A percentile compares a stretch with the other conserved stretches of the same genome.
Conservation (phyloP, 2,113 vertebrate genomes). For the Ailurus styani region DNA sequence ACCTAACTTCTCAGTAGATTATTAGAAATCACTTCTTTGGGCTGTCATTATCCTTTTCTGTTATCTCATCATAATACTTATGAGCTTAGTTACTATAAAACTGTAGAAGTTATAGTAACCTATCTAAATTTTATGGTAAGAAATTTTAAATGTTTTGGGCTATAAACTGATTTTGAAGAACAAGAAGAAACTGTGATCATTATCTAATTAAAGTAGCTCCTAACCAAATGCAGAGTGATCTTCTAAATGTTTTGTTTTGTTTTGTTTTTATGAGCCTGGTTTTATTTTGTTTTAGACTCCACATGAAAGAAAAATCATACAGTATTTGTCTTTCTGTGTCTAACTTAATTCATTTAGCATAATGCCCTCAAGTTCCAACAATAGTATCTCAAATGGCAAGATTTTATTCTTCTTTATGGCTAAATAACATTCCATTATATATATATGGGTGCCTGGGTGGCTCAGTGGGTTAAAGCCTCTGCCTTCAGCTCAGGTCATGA, state of each 20-base stretch:
- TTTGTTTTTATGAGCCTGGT: background rate
- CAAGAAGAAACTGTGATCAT: background rate
- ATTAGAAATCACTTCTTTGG: constrained; percentile 17
- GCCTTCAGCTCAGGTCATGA: no score
- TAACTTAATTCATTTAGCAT: background rate
- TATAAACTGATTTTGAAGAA: constrained; percentile 11
- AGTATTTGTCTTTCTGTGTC: background rate
- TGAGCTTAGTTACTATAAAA: background rate
- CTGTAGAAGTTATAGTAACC: background rate
- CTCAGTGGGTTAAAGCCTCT: no score
- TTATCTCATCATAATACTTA: background rate
- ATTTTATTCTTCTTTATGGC: background rate
- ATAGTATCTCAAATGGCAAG: background rate
- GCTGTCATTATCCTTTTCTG: background rate
- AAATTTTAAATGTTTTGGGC: background rate
- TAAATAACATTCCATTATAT: background rate
- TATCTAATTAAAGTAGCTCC: constrained; percentile 7
- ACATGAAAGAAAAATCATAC: background rate
- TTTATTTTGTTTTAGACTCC: background rate
- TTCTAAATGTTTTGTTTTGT: background rate
- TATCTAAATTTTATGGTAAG: constrained; percentile 9
- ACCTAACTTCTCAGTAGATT: background rate
- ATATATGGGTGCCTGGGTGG: no score
- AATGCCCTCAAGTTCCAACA: background rate
- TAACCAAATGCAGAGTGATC: background rate